These are phyloP conservation scores for Leptura quadrifasciata DNA, from an alignment of 2,888 invertebrate species.

Conservation along the genomic window DNA sequence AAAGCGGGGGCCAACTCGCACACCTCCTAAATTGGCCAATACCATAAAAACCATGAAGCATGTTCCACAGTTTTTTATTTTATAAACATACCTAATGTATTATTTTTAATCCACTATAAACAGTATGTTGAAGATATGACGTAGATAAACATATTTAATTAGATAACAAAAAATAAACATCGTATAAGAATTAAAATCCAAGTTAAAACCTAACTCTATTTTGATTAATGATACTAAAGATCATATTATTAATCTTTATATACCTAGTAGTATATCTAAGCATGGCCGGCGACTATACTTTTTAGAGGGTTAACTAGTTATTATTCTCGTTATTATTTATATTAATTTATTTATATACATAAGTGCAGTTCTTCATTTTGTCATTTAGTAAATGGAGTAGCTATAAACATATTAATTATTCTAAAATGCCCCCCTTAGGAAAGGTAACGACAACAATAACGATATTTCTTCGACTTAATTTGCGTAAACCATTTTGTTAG, in stretches of 20 bases:
- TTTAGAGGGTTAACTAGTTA: not conserved
- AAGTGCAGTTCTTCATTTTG: too few relatives aligned
- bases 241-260: conserved; percentile 7
- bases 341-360: too few relatives aligned
- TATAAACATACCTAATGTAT: not conserved
- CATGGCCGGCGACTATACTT: not conserved
- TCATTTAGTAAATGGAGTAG: too few relatives aligned
- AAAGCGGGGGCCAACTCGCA: too few relatives aligned
- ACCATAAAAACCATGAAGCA: not conserved
- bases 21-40: not conserved
- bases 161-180: conserved; percentile 13
- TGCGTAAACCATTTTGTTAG: too few relatives aligned
- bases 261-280: not conserved
- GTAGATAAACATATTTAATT: conserved; percentile 20
- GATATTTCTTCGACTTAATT: too few relatives aligned
- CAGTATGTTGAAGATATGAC: not conserved
- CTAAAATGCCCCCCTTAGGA: too few relatives aligned
- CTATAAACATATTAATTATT: too few relatives aligned
- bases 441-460: too few relatives aligned
- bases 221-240: conserved; percentile 20
- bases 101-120: not conserved
- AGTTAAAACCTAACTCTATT: not conserved
- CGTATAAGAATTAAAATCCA: conserved; percentile 6
- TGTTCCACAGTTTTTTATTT: not conserved
- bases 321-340: too few relatives aligned